Conservation (phyloP, 2,113 vertebrate genomes). For the Bubo bubo region DNA sequence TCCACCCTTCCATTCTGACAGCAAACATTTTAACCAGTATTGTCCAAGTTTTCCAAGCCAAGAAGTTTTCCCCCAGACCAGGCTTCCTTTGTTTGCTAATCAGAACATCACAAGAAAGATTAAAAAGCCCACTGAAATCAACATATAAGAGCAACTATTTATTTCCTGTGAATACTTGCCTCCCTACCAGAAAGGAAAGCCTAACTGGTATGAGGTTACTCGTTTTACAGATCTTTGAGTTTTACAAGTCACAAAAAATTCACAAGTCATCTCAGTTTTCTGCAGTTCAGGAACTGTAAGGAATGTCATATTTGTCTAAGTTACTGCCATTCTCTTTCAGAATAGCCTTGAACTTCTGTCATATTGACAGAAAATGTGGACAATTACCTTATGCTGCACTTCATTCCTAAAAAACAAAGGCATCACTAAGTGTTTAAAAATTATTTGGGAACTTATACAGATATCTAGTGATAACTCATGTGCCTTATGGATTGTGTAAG, state of each 20-base stretch:
- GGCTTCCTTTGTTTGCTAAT: background rate
- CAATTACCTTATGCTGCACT: background rate
- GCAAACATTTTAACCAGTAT: background rate
- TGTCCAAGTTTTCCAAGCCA: background rate
- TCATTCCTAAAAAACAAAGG: background rate
- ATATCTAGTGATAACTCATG: background rate
- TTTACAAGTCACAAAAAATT: background rate
- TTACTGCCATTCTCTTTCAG: background rate
- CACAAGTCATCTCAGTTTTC: background rate
- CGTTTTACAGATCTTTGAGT: background rate
- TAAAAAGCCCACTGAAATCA: background rate
- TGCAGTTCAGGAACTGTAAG: background rate
- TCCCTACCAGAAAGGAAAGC: background rate
- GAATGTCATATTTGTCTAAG: background rate
- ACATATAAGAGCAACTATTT: background rate
- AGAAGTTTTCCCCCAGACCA: background rate
- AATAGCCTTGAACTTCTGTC: background rate
- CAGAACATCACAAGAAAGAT: background rate
- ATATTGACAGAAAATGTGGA: background rate
- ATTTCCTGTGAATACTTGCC: background rate
- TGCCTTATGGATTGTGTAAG: background rate
- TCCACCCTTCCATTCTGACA: background rate
- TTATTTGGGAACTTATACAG: accelerated
- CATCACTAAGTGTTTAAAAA: background rate
- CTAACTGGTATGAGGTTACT: background rate